Base-by-base conservation (phyloP, 2,888 invertebrate species). In the Caenorhabditis zanzibari region DNA sequence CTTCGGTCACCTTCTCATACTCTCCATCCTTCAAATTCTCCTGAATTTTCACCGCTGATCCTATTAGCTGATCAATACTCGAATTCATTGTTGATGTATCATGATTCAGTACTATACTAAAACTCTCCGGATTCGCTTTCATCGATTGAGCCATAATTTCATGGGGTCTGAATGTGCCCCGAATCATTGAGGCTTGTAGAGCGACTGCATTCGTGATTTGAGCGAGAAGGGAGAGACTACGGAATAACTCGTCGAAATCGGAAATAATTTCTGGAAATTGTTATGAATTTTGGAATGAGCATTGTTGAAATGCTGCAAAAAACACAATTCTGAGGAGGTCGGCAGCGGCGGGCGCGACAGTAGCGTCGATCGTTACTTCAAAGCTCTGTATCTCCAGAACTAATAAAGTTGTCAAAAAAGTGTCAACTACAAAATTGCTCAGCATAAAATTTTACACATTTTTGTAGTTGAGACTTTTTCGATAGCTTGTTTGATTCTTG, bases 161-260 rank as follows among this genome's bases (percentile, higher is more conserved):
- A 24, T 10, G 4, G 0, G 26, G 12, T 0, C 2, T 14, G 12
- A 63, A 22, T 16, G 24, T 26, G 16, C 22, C 41, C 14, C 35
- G 44, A 6, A 44, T 41, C 1, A 26, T 24, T 9, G 24, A n/a
- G 24, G 63, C 63, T 63, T 63, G 44, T 1, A 63, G 44, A 9
- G 44, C 14, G 22, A 63, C 44, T 0, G 63, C 63, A 44, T 63
- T 63, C 2, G 44, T 44, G 63, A 63, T 26, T 16, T 26, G 63
- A 9, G 63, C 24, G 6, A 59, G 19, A 26, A 22, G 12, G 10
- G 54, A 24, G 54, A 54, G 54, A 24, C 26, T 26, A 19, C 47
- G 47, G 19, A 19, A 47, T 0, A 47, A 19, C 1, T 12, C 5
- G 19, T 47, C 47, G 19, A 47, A 47, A 0, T 47, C n/a, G 14